A percentile compares a stretch with the other conserved stretches of the same genome.
Evolutionary conservation across 2,797 vertebrate genomes (phyloP).

Genomic region (Sciaenops ocellatus): DNA sequence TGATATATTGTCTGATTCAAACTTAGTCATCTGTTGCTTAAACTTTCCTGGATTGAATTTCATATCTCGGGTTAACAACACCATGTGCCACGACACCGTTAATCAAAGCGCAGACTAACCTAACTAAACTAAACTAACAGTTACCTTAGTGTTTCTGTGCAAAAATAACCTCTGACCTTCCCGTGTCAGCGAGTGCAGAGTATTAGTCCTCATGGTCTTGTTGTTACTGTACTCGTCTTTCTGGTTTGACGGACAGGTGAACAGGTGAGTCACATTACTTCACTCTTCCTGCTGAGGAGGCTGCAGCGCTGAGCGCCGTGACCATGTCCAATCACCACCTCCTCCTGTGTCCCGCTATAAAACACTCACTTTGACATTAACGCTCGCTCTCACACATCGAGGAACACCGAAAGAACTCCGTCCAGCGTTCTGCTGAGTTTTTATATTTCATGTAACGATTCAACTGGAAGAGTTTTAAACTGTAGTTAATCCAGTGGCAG

Average conservation of each 20-base stretch:
- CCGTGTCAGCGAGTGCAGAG: neutral
- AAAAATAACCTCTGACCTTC: constrained; percentile 15
- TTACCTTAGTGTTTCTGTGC: no score
- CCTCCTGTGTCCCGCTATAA: constrained; percentile 39
- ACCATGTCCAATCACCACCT: constrained; percentile 60
- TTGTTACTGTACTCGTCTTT: neutral
- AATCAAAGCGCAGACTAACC: no score
- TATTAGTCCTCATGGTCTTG: no score
- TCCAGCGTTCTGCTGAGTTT: no score
- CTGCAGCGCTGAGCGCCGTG: constrained; percentile 39
- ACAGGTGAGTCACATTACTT: constrained; percentile 45
- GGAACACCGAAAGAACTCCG: no score
- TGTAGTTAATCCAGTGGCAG: no score
- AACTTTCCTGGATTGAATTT: neutral
- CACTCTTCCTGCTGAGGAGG: constrained; percentile 37
- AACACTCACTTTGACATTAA: constrained; percentile 29
- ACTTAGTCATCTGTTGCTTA: no score
- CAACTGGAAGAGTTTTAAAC: no score
- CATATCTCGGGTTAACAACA: neutral
- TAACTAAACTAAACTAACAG: no score
- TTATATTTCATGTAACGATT: no score
- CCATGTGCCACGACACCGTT: no score
- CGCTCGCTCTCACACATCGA: neutral
- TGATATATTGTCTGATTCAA: no score
- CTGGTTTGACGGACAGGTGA: constrained; percentile 50